phyloP scores from a whole-genome alignment of 2,888 invertebrate species.

The Stenichneumon culpator region DNA sequence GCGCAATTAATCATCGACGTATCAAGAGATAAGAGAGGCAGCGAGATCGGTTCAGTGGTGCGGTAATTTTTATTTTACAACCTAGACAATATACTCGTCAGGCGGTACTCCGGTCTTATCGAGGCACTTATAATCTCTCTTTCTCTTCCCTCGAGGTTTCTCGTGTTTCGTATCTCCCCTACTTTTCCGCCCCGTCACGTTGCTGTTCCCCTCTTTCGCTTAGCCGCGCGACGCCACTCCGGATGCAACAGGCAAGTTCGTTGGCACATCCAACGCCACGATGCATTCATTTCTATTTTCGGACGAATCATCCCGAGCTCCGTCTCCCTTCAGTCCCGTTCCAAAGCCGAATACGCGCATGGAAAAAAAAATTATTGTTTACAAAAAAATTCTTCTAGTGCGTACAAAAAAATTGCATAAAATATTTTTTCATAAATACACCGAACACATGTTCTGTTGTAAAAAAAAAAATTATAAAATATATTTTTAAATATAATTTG shows the following conservation, averaged over 20 bases:
- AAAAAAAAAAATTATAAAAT: background rate
- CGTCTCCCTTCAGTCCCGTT: slow-evolving; percentile 6
- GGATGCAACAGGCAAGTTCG: slow-evolving; percentile 55
- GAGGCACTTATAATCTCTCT: slow-evolving; percentile 31
- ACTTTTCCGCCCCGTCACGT: slow-evolving; percentile 22
- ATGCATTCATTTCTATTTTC: slow-evolving; percentile 43
- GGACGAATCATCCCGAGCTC: slow-evolving; percentile 10
- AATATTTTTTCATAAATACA: background rate
- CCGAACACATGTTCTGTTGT: too few relatives aligned
- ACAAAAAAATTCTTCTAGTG: background rate
- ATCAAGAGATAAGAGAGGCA: slow-evolving; percentile 14
- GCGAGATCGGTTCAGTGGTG: background rate
- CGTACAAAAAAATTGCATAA: background rate
- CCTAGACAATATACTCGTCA: slow-evolving; percentile 30
- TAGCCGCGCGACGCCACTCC: slow-evolving; percentile 19
- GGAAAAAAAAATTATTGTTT: slow-evolving; percentile 5
- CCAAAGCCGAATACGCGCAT: background rate
- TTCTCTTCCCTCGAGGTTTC: slow-evolving; percentile 56
- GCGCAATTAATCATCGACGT: slow-evolving; percentile 2
- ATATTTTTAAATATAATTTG: background rate
- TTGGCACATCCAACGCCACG: slow-evolving; percentile 47
- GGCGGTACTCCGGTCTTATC: slow-evolving; percentile 47
- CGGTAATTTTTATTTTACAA: slow-evolving; percentile 32
- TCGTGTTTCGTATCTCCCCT: slow-evolving; percentile 45
- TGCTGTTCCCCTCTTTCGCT: background rate